These are phyloP conservation scores for Limnephilus rhombicus DNA, from an alignment of 2,888 invertebrate genomes.

Conservation along the genomic window DNA sequence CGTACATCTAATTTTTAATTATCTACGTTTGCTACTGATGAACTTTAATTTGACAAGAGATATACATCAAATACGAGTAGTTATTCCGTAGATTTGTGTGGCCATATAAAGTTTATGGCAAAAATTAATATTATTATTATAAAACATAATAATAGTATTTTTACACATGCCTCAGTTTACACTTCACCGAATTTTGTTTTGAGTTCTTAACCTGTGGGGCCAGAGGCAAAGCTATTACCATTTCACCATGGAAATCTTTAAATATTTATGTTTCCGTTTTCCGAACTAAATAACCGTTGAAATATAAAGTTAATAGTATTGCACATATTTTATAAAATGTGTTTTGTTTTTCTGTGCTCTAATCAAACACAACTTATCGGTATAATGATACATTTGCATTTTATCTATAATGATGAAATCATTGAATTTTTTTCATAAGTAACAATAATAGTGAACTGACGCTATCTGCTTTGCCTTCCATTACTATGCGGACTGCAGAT, in stretches of 20 bases:
- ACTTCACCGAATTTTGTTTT: not conserved
- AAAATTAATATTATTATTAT: too few relatives aligned
- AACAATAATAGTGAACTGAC: not conserved
- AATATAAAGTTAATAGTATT: not conserved
- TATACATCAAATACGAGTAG: too few relatives aligned
- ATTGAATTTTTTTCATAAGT: constrained; percentile 38
- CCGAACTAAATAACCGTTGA: not conserved
- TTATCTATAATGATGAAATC: constrained; percentile 51
- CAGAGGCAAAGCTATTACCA: not conserved
- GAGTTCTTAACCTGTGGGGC: not conserved
- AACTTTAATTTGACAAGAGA: too few relatives aligned
- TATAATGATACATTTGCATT: constrained; percentile 1
- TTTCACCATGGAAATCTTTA: not conserved
- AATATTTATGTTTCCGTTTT: not conserved
- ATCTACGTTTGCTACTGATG: too few relatives aligned
- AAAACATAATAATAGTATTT: too few relatives aligned
- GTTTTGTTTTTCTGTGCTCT: not conserved
- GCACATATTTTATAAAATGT: not conserved
- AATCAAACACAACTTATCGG: not conserved
- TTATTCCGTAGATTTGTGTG: too few relatives aligned
- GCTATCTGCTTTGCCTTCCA: not conserved
- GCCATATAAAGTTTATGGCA: too few relatives aligned
- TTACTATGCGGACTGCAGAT: not conserved
- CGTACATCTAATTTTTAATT: too few relatives aligned
- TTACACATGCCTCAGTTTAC: not conserved